Evolutionary conservation across 2,888 invertebrate genomes (phyloP), one percentile per base, ranked within the genome.

Genomic region (Macrophya alboannulata): DNA sequence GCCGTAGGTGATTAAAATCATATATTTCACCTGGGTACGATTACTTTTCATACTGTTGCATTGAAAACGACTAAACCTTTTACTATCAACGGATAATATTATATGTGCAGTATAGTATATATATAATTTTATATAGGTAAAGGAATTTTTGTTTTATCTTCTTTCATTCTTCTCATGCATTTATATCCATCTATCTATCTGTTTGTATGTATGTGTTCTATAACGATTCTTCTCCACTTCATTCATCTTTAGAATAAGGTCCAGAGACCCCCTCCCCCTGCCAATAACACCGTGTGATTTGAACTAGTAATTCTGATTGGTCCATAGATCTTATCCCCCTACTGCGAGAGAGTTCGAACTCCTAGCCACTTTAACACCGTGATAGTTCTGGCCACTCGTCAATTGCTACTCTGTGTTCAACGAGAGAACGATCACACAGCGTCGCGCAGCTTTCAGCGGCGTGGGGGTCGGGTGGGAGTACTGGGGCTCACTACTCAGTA

Each of bases 1-100:
- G 94, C 95, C 95, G 94, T 94, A 94, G 94, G 94, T 94, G 94
- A 94, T 92, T 89, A 1, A 68, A 48, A 86, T 88, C 87, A 89
- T 87, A 85, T 89, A 90, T 92, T 90, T 93, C 94, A 94, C 94
- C 94, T 92, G 91, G 93, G 92, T 90, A 89, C 93, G 89, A 92
- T 93, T 94, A 92, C 94, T 94, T 94, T 91, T 89, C 91, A 91
- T 86, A 88, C 87, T 88, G 88, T 85, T 85, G 43, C 48, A 76
- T n/a, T 5, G 6, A 21, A 31, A 21, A 74, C 85, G 25, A 48
- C n/a, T n/a, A n/a, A n/a, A n/a, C 85, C 62, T 31, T 40, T 25
- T 15, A 17, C 10, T n/a, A 48, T 8, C 1, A 48, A 40, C 8
- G 25, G 4, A 21, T 74, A 25, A 72, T 72, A 37, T 17, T 0